Evolutionary conservation across 2,888 invertebrate genomes (phyloP), one percentile per base, ranked within the genome.

Genomic region (Molanna angustata): DNA sequence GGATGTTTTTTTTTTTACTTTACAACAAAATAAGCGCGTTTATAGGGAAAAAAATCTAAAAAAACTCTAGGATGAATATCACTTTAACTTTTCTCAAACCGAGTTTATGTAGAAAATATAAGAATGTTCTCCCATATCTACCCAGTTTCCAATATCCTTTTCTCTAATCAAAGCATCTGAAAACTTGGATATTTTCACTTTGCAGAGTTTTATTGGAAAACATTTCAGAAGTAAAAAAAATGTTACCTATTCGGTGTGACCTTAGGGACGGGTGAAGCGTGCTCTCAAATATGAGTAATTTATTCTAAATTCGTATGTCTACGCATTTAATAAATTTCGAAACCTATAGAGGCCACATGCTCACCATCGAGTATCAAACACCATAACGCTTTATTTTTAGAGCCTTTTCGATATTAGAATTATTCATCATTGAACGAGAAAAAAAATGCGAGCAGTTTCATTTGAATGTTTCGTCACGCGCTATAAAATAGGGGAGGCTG

Each of bases 391-490:
- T 27, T 7, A 7, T 7, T 27, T 31, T 32, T 19, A 13, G 13
- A 17, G 46, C 46, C 11, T 27, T 39, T 39, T 47, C 47, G 39
- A 47, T 47, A 47, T 39, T 47, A 47, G 39, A 47, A 47, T 47
- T 47, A 22, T 39, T 47, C 39, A 27, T 27, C 27, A 7, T 11
- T 27, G 4, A 27, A 7, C 27, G 6, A 27, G 11, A 11, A 27
- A 27, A 27, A 7, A 45, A 51, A 51, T 45, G 46, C 46, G 50
- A 35, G 43, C 41, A 40, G 21, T 51, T 51, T 51, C 45, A 46
- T 51, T 51, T 51, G 39, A 40, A 51, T 42, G 45, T 45, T 51
- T 51, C 45, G 51, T 51, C 51, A 51, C 51, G 51, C 51, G 47
- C 45, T 37, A 19, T 32, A 33, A 16, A 32, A 45, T 43, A n/a